These are phyloP conservation scores for Thamnophis sirtalis DNA, from an alignment of 2,113 vertebrate species.

Conservation along the genomic window DNA sequence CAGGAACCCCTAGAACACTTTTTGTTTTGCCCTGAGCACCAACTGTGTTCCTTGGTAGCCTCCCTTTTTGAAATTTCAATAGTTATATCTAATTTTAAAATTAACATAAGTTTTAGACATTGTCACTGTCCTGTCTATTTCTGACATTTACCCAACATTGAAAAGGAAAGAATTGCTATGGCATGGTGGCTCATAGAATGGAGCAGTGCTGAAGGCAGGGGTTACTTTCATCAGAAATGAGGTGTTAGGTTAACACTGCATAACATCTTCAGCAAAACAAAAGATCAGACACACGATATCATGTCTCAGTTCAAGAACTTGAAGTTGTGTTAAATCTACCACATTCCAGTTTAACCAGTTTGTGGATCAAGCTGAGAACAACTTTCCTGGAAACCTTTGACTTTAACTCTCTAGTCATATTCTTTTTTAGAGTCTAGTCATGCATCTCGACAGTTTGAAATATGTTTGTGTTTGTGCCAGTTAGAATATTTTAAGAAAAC, in stretches of 20 bases:
- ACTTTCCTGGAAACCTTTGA: neutral
- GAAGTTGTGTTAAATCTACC: neutral
- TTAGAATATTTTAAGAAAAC: neutral
- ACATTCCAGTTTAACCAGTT: neutral
- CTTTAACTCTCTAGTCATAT: neutral
- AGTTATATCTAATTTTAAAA: neutral
- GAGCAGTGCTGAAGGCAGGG: neutral
- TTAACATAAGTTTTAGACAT: neutral
- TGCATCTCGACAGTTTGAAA: neutral
- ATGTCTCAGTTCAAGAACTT: neutral
- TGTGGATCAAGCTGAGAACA: neutral
- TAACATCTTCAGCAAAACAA: neutral
- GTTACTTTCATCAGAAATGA: neutral
- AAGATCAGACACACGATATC: neutral
- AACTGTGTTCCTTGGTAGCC: neutral
- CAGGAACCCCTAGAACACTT: neutral
- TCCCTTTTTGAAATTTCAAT: neutral
- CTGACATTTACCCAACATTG: neutral
- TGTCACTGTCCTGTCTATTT: neutral
- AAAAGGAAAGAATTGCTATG: neutral
- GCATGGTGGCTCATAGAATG: neutral
- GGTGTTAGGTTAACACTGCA: neutral
- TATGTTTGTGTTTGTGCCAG: neutral
- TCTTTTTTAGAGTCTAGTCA: neutral
- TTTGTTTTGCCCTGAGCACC: neutral